Percentiles rank a stretch among this genome's conserved stretches.
These are phyloP conservation scores for Cryptomyrus ogoouensis DNA, from an alignment of 2,113 vertebrate species.

Conservation along the genomic window DNA sequence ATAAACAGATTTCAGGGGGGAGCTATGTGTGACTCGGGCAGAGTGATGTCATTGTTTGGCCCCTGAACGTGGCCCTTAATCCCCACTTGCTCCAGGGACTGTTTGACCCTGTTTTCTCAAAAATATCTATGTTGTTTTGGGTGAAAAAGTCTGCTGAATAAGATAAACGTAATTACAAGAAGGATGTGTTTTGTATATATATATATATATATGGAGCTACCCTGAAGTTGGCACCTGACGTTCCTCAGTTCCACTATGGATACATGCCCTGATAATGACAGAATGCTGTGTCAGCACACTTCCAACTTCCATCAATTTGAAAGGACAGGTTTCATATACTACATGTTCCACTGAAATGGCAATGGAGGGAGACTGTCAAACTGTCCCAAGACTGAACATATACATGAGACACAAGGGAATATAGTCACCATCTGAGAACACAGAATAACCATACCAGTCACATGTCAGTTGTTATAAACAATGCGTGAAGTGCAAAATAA, in stretches of 20 bases:
- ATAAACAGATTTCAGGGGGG: too few relatives aligned
- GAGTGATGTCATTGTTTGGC: too few relatives aligned
- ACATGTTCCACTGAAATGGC: background rate
- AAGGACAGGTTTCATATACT: background rate
- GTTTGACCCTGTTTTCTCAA: too few relatives aligned
- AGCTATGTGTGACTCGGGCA: too few relatives aligned
- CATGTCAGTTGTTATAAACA: background rate
- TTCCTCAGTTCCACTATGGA: background rate
- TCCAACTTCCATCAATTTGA: background rate
- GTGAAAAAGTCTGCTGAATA: too few relatives aligned
- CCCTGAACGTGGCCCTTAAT: too few relatives aligned
- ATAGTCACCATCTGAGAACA: background rate
- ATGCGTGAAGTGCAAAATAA: background rate
- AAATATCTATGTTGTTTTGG: too few relatives aligned
- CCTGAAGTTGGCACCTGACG: background rate
- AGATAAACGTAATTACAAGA: too few relatives aligned
- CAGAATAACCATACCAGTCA: background rate
- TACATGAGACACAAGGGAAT: too few relatives aligned
- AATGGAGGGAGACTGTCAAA: background rate
- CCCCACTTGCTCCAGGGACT: too few relatives aligned
- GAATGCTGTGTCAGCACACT: background rate
- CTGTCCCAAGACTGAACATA: background rate
- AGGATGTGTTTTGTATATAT: too few relatives aligned
- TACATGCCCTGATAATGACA: background rate
- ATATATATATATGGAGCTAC: too few relatives aligned